Evolutionary conservation across 2,888 invertebrate genomes (phyloP).

Genomic region (Pristionchus entomophagus): DNA sequence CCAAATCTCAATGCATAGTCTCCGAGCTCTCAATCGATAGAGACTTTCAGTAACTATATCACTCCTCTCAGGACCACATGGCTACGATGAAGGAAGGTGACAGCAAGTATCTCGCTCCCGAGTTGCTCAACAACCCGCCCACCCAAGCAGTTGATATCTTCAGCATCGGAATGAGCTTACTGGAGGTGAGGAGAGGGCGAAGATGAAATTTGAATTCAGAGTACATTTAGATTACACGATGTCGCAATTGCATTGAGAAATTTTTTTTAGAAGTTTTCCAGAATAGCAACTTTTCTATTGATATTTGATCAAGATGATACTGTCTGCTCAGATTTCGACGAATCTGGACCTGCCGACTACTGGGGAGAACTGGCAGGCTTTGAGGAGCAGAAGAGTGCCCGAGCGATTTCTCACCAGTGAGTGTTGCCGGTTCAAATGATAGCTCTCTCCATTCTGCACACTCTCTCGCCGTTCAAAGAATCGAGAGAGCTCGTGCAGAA

Average conservation of each 20-base stretch:
- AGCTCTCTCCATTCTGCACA: too few relatives aligned
- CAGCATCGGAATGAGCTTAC: conserved; percentile 84
- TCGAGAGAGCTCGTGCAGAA: too few relatives aligned
- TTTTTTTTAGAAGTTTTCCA: background rate
- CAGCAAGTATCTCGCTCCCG: conserved; percentile 85
- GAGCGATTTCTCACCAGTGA: conserved; percentile 74
- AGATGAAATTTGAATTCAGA: too few relatives aligned
- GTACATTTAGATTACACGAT: too few relatives aligned
- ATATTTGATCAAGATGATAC: background rate
- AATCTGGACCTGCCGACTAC: conserved; percentile 84
- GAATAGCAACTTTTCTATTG: background rate
- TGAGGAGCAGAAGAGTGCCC: conserved; percentile 81
- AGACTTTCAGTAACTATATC: background rate
- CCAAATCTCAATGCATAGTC: too few relatives aligned
- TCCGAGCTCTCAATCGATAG: background rate
- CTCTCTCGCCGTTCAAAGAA: too few relatives aligned
- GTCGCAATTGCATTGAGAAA: too few relatives aligned
- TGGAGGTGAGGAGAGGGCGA: conserved; percentile 82
- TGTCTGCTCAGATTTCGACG: conserved; percentile 81
- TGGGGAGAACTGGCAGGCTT: conserved; percentile 83
- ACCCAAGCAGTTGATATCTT: conserved; percentile 84
- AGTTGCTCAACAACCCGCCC: conserved; percentile 82
- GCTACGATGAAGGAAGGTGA: conserved; percentile 81
- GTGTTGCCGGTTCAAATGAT: too few relatives aligned
- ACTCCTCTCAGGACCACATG: conserved; percentile 43